These are phyloP conservation scores for Dryobates pubescens DNA, from an alignment of 2,797 vertebrate species.

Conservation along the genomic window DNA sequence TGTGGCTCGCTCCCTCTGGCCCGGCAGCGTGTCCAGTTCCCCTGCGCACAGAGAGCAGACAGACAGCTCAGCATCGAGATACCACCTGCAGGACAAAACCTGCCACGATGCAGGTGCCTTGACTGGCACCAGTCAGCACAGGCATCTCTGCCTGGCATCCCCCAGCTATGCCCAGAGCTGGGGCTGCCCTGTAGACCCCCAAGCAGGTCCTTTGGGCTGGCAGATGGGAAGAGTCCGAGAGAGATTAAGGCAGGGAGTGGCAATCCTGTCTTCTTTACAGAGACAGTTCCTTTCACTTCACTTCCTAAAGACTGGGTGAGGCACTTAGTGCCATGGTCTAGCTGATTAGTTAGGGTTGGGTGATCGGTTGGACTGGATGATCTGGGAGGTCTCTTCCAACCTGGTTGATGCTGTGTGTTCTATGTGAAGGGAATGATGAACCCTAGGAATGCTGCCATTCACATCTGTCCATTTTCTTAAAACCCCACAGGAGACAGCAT, in stretches of 20 bases:
- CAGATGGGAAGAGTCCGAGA: neutral
- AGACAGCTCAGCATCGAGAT: neutral
- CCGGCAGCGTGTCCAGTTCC: conserved; percentile 79
- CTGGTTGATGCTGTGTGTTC: too few species aligned
- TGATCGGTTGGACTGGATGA: too few species aligned
- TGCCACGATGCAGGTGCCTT: neutral
- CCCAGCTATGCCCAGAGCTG: neutral
- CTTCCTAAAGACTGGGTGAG: neutral
- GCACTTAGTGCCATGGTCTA: too few species aligned
- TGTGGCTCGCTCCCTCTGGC: conserved; percentile 92
- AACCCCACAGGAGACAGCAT: neutral
- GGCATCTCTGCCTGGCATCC: neutral
- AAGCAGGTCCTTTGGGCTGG: neutral
- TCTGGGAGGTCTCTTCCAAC: neutral
- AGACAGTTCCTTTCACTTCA: neutral
- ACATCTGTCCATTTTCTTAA: neutral
- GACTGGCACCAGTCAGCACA: neutral
- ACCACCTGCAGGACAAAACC: neutral
- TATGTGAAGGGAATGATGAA: too few species aligned
- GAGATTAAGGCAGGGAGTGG: neutral
- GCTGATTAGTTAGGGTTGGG: too few species aligned
- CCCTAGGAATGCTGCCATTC: neutral
- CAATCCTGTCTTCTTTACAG: neutral
- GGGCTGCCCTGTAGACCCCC: neutral
- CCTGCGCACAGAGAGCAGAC: conserved; percentile 35